phyloP scores from a whole-genome alignment of 1,140 invertebrate genomes.

The Melitaea cinxia region DNA sequence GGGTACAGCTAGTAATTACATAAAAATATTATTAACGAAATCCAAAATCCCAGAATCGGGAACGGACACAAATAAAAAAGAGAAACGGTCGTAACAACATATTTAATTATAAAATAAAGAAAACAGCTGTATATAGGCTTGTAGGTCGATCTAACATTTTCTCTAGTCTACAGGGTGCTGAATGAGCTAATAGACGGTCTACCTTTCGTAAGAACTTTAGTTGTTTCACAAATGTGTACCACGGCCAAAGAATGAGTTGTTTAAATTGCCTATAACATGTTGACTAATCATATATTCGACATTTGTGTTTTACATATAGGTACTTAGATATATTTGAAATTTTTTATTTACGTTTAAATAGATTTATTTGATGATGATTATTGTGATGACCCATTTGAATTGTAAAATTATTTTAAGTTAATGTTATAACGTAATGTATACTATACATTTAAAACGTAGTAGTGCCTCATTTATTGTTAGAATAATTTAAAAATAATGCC shows the following conservation, averaged over 20 bases:
- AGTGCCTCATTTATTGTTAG: conserved; percentile 22
- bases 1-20: no score
- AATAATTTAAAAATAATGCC: conserved; percentile 10
- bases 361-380: conserved; percentile 15
- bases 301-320: conserved; percentile 23
- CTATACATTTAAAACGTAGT: conserved; percentile 22
- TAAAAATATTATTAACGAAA: background rate
- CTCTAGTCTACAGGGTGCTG: conserved; percentile 74
- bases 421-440: conserved; percentile 13
- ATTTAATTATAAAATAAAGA: conserved; percentile 17
- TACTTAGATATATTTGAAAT: conserved; percentile 19
- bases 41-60: background rate
- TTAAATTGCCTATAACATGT: conserved; percentile 34
- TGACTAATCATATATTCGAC: conserved; percentile 23
- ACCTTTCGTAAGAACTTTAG: conserved; percentile 33
- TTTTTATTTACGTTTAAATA: conserved; percentile 23
- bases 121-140: conserved; percentile 64
- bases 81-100: background rate
- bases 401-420: conserved; percentile 27
- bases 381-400: conserved; percentile 11
- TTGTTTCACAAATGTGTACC: conserved; percentile 33
- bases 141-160: conserved; percentile 56
- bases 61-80: background rate
- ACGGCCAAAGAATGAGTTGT: conserved; percentile 55
- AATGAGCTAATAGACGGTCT: conserved; percentile 44